Evolutionary conservation across 2,797 vertebrate genomes (phyloP), one percentile per base, ranked within the genome.

Genomic region (Mastacembelus armatus): DNA sequence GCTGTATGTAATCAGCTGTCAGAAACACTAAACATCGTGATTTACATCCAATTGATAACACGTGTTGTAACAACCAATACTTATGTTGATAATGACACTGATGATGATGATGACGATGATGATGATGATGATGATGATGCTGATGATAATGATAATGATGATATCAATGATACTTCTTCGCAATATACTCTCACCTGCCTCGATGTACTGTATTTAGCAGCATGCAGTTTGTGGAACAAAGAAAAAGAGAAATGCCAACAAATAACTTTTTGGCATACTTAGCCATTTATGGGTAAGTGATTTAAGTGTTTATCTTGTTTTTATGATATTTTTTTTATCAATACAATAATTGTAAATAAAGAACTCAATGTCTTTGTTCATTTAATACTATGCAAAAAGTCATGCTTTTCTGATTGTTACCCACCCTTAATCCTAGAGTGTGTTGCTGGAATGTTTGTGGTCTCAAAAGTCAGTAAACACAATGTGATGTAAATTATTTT

Each of bases 311-410:
- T 95, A 96, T 97, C 95, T 93, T 96, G 96, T 97, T 99, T 99
- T 99, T 98, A 97, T 96, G 95, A 96, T 94, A 95, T 97, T 97
- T 97, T 96, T 96, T 98, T 98, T 96, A 98, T 95, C 96, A 98
- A 96, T 96, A 97, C 93, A 96, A 97, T 98, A 97, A 97, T 94
- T 98, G 96, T 98, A 98, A 98, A 99, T 98, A 98, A 98, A 99
- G 94, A 96, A 96, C 94, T 97, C 95, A 95, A 95, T 95, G 94
- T 98, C 94, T 97, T 95, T 98, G 96, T 98, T 98, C 96, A 99
- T 98, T 97, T 98, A 99, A 94, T 97, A 98, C 97, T 99, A 99
- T 99, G 98, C 97, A 98, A 99, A 96, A 95, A 94, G 94, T 96
- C 94, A 95, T 96, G 96, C 96, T 98, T 97, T 89, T 96, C 94